Conservation (phyloP, 2,113 vertebrate genomes). For the Peromyscus polionotus region DNA sequence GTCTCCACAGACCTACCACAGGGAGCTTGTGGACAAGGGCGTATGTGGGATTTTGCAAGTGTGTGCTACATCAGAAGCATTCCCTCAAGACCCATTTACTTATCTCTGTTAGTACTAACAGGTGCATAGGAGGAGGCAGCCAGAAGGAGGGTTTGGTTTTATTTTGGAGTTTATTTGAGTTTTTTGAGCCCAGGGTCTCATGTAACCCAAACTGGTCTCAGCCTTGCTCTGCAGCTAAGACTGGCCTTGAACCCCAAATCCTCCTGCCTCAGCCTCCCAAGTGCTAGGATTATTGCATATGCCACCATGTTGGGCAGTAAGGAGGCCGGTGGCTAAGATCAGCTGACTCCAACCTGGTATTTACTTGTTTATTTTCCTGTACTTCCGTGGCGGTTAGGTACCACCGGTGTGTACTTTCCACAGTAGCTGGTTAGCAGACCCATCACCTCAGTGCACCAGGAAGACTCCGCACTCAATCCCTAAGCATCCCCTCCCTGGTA, state of each 20-base stretch:
- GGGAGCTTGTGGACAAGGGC: fast-evolving
- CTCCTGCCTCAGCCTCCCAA: background rate
- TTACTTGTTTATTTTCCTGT: background rate
- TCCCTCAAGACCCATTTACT: no score
- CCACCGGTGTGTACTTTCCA: no score
- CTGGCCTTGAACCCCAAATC: background rate
- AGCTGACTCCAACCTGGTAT: background rate
- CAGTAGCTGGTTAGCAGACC: background rate
- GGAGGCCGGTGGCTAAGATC: background rate
- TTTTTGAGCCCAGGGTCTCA: background rate
- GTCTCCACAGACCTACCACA: background rate
- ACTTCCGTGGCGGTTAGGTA: background rate
- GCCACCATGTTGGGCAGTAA: background rate
- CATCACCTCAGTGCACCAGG: background rate
- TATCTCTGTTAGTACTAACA: no score
- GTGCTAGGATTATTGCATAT: background rate
- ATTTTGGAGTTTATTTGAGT: background rate
- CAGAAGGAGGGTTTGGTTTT: background rate
- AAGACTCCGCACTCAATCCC: background rate
- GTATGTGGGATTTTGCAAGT: background rate
- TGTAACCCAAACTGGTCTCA: background rate
- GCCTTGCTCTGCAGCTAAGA: background rate
- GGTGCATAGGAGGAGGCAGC: fast-evolving
- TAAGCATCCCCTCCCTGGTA: background rate
- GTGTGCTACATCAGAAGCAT: fast-evolving